These are phyloP conservation scores for Rhagologus leucostigma DNA, from an alignment of 2,113 vertebrate species.

Conservation along the genomic window DNA sequence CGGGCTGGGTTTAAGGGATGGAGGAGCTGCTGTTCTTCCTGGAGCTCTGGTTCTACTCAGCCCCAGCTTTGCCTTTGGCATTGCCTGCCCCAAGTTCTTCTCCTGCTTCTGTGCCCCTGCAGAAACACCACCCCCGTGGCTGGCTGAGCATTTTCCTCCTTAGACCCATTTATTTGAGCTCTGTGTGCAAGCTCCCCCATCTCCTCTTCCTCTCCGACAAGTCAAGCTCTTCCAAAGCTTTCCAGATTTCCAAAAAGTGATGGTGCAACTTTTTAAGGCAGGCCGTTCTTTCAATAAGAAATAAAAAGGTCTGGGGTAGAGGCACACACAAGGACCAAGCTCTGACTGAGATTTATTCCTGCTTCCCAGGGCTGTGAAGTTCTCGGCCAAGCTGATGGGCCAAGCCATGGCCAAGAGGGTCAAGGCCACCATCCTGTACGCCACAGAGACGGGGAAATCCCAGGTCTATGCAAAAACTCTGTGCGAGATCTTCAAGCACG, in stretches of 20 bases:
- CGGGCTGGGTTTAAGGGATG: not conserved
- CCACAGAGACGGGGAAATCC: constrained; percentile 94
- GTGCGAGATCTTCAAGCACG: constrained; percentile 98
- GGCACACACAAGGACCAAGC: not conserved
- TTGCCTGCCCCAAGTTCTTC: not conserved
- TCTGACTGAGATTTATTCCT: not conserved
- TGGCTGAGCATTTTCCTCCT: not conserved
- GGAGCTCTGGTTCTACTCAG: not conserved
- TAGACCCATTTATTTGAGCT: not conserved
- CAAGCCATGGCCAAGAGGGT: constrained; percentile 98
- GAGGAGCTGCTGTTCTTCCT: not conserved
- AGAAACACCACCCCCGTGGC: not conserved
- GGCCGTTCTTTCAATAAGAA: not conserved
- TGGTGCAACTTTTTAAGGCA: not conserved
- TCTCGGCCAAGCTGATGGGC: constrained; percentile 97
- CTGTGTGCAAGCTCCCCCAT: not conserved
- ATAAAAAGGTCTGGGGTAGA: not conserved
- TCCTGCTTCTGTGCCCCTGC: not conserved
- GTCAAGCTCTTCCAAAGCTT: not conserved
- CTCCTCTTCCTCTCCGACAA: not conserved
- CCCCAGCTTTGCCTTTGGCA: not conserved
- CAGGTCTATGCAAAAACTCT: constrained; percentile 96
- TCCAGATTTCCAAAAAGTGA: not conserved
- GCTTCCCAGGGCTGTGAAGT: constrained; percentile 90
- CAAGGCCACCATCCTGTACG: constrained; percentile 95